phyloP scores from a whole-genome alignment of 2,113 vertebrate species.

The Chloropsis hardwickii region DNA sequence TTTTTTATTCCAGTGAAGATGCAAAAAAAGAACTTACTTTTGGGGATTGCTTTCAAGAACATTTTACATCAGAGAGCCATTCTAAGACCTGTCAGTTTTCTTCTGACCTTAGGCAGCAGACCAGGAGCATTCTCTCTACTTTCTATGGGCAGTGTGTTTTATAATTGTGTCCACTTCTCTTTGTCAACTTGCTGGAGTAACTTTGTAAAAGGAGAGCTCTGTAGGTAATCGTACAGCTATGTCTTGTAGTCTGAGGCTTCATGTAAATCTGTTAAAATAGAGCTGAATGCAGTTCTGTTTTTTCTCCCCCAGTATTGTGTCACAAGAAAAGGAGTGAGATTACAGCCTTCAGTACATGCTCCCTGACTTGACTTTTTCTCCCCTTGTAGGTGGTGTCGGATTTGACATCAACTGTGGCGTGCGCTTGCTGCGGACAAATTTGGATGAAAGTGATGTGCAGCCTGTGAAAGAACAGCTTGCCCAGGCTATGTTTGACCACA shows the following conservation, averaged over 20 bases:
- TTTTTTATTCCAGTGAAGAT: neutral
- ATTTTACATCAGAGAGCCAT: neutral
- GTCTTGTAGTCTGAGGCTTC: neutral
- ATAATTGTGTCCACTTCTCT: neutral
- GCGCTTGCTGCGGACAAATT: constrained; percentile 90
- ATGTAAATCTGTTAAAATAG: neutral
- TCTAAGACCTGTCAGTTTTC: neutral
- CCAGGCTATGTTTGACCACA: constrained; percentile 96
- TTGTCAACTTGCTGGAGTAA: neutral
- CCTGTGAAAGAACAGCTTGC: constrained; percentile 97
- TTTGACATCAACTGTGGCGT: constrained; percentile 99
- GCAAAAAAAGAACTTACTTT: neutral
- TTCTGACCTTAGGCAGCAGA: neutral
- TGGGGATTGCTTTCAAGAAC: neutral
- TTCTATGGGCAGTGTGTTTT: neutral
- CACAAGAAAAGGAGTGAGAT: neutral
- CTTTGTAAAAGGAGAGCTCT: neutral
- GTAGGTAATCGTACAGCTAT: neutral
- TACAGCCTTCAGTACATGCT: neutral
- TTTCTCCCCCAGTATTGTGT: neutral
- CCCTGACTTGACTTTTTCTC: neutral
- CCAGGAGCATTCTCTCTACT: neutral
- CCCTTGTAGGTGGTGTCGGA: constrained; percentile 86
- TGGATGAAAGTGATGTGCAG: constrained; percentile 94
- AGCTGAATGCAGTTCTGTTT: neutral